Percentiles rank a stretch among this genome's conserved stretches.
These are phyloP conservation scores for roundworm (Caenorhabditis elegans) DNA, from an alignment of 1,140 invertebrate genomes.

Conservation along the genomic window WBcel235 BX284603.4:11461001-11461500, in stretches of 20 bases:
- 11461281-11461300: conserved; percentile 47
- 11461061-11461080: conserved; percentile 43
- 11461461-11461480: background rate
- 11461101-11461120: conserved; percentile 46
- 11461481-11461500: too few relatives aligned
- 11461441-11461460: conserved; percentile 1
- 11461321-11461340: conserved; percentile 59
- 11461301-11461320: conserved; percentile 51
- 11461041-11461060: conserved; percentile 42
- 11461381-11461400: conserved; percentile 66
- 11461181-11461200: background rate
- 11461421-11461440: conserved; percentile 45
- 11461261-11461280: conserved; percentile 33
- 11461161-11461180: conserved; percentile 33
- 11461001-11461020: conserved; percentile 42
- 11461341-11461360: conserved; percentile 52
- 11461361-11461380: conserved; percentile 53
- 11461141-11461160: background rate
- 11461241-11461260: conserved; percentile 39
- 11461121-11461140: background rate
- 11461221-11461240: conserved; percentile 35
- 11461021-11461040: conserved; percentile 44
- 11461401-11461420: conserved; percentile 60
- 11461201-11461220: background rate
- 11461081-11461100: conserved; percentile 38